A percentile compares a stretch with the other conserved stretches of the same genome.
phyloP scores from a whole-genome alignment of 30 jellyfish, hydroid and myxozoan species.

The Cassiopea xamachana region DNA sequence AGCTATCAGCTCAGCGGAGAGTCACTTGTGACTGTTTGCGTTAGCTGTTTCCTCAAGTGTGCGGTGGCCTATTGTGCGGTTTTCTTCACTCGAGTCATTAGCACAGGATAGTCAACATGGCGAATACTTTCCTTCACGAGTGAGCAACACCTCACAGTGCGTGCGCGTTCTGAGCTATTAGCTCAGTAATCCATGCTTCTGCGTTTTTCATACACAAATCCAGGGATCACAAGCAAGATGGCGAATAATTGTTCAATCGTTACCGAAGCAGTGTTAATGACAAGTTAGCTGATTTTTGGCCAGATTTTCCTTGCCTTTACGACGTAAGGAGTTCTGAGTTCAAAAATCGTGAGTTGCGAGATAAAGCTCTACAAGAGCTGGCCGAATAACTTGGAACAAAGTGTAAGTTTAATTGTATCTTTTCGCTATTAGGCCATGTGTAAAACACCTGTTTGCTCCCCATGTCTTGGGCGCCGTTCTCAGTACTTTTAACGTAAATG shows the following conservation, averaged over 20 bases:
- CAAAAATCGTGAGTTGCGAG: background rate
- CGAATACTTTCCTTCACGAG: background rate
- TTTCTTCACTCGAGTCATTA: no score
- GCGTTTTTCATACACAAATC: background rate
- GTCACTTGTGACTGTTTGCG: no score
- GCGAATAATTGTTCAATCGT: background rate
- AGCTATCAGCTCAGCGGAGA: no score
- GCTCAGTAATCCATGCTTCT: background rate
- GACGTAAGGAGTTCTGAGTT: background rate
- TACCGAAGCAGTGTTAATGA: background rate
- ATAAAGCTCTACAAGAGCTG: background rate
- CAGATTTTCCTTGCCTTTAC: background rate
- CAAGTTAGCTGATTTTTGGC: background rate
- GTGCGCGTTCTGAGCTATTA: background rate
- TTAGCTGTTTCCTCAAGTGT: no score
- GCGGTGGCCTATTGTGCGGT: no score
- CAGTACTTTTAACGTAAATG: background rate
- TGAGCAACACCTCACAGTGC: background rate
- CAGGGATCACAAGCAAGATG: background rate
- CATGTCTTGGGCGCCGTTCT: background rate
- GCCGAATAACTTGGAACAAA: background rate
- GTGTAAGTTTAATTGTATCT: background rate
- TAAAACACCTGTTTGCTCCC: background rate
- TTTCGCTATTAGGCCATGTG: background rate
- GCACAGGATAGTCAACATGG: background rate